Conservation (phyloP, 2,797 vertebrate genomes). For the Hippoglossus hippoglossus region DNA sequence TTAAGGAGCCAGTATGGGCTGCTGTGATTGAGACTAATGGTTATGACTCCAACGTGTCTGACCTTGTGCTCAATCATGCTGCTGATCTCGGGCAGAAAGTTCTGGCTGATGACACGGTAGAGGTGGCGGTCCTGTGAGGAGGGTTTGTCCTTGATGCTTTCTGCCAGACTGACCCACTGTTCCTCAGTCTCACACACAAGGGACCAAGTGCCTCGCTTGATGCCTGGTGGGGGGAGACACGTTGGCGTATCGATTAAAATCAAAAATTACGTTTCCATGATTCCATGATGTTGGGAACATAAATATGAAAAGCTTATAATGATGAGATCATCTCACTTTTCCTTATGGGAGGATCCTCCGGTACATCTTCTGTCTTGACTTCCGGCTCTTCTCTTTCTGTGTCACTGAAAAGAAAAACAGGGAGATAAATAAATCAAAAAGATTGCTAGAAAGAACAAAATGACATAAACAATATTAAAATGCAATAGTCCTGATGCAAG, state of each 20-base stretch:
- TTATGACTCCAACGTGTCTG: constrained; percentile 41
- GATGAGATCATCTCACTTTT: constrained; percentile 62
- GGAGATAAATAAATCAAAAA: background rate
- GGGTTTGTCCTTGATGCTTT: constrained; percentile 93
- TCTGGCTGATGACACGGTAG: constrained; percentile 95
- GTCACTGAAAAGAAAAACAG: constrained; percentile 68
- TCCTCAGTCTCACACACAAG: constrained; percentile 95
- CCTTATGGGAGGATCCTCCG: constrained; percentile 49
- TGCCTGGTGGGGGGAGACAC: constrained; percentile 48
- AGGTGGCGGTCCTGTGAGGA: constrained; percentile 95
- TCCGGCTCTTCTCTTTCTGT: constrained; percentile 67
- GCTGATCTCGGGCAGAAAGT: constrained; percentile 98
- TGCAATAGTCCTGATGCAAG: background rate
- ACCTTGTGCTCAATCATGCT: constrained; percentile 99
- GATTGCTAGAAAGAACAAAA: background rate
- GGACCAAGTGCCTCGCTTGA: constrained; percentile 87
- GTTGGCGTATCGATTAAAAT: background rate
- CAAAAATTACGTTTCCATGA: background rate
- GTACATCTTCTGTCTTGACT: constrained; percentile 65
- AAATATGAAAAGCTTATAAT: constrained; percentile 3
- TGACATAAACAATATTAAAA: background rate
- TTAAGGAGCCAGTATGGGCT: constrained; percentile 1
- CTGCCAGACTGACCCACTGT: constrained; percentile 93
- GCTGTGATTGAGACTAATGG: constrained; percentile 20
- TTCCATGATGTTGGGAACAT: background rate